These are phyloP conservation scores for Tachina fera DNA, from an alignment of 2,888 invertebrate genomes.

Conservation along the genomic window DNA sequence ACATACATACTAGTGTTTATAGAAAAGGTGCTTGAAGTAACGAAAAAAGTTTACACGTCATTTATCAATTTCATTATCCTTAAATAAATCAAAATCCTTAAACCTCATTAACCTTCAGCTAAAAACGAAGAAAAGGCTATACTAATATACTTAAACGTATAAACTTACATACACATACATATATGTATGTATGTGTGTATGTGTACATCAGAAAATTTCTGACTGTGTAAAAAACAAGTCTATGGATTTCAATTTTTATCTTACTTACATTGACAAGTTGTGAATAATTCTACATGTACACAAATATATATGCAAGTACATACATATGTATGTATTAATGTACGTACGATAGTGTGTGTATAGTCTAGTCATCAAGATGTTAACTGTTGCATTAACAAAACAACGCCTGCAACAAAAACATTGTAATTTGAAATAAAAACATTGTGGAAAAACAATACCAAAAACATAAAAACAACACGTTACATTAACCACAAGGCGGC, in stretches of 20 bases:
- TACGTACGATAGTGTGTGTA: background rate
- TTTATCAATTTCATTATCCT: conserved; percentile 50
- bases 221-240: background rate
- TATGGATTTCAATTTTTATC: background rate
- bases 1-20: background rate
- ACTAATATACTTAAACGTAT: background rate
- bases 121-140: background rate
- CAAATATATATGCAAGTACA: no score
- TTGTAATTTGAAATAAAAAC: conserved; percentile 36
- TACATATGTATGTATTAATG: background rate
- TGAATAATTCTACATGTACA: background rate
- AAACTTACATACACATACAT: no score
- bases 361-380: conserved; percentile 43
- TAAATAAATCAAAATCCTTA: conserved; percentile 49
- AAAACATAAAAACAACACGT: conserved; percentile 42
- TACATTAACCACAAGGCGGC: conserved; percentile 49
- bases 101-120: conserved; percentile 58
- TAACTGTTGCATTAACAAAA: conserved; percentile 61
- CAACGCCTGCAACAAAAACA: conserved; percentile 4
- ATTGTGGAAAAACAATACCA: background rate
- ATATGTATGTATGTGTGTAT: background rate
- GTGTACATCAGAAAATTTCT: background rate
- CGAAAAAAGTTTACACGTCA: conserved; percentile 54
- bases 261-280: conserved; percentile 14
- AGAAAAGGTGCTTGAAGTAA: background rate